Conservation (phyloP, 2,888 invertebrate species). For the Dyspetes luteomarginatus region DNA sequence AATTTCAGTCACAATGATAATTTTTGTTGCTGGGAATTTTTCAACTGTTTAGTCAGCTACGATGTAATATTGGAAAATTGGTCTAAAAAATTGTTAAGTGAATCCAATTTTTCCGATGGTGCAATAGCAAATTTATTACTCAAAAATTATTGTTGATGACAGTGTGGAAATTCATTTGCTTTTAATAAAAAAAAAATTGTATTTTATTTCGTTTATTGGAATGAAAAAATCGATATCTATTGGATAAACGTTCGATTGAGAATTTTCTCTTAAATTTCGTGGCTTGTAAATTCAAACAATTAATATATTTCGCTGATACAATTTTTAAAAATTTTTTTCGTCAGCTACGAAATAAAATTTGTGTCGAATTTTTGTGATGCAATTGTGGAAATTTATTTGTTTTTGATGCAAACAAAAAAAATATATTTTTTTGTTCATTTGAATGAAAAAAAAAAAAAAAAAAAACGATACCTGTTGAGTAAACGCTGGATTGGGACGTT, state of each 20-base stretch:
- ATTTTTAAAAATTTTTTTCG: too few relatives aligned
- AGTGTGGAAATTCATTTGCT: background rate
- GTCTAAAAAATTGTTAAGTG: background rate
- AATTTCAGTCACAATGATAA: background rate
- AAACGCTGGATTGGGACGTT: constrained; percentile 86
- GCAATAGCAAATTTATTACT: background rate
- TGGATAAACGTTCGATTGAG: constrained; percentile 86
- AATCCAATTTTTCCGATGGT: background rate
- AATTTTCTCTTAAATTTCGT: too few relatives aligned
- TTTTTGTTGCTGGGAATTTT: background rate
- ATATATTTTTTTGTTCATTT: background rate
- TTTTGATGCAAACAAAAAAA: background rate
- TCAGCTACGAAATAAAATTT: too few relatives aligned
- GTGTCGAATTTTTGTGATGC: too few relatives aligned
- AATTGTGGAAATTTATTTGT: background rate
- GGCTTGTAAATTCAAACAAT: too few relatives aligned
- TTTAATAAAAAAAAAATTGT: background rate
- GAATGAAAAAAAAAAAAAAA: background rate
- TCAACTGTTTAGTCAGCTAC: background rate
- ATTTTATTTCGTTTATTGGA: background rate
- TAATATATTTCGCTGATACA: too few relatives aligned
- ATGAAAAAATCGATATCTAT: constrained; percentile 84
- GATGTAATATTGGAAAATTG: too few relatives aligned
- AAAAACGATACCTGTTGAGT: constrained; percentile 86
- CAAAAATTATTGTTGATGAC: background rate